Conservation (phyloP, 2,888 invertebrate species). For the Tribolium freemani region DNA sequence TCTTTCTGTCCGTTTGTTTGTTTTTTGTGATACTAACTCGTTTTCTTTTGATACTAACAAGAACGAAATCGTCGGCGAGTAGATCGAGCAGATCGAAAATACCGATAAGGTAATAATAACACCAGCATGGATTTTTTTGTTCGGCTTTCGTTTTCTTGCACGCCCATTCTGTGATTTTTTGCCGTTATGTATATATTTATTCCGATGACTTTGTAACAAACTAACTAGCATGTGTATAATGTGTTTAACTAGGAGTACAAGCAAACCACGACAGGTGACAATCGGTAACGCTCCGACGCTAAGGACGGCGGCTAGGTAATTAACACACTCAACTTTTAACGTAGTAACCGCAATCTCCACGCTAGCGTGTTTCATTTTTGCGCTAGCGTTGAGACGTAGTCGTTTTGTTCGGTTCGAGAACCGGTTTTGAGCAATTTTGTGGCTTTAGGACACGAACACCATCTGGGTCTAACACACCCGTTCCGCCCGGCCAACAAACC, state of each 20-base stretch:
- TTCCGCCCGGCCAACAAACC: constrained; percentile 75
- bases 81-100: constrained; percentile 65
- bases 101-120: constrained; percentile 65
- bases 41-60: constrained; percentile 51
- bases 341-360: constrained; percentile 31
- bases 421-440: neutral
- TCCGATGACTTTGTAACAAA: constrained; percentile 12
- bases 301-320: constrained; percentile 69
- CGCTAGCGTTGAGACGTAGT: neutral
- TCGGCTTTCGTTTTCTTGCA: constrained; percentile 17
- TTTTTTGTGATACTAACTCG: constrained; percentile 42
- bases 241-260: constrained; percentile 65
- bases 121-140: constrained; percentile 10
- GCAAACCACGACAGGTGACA: constrained; percentile 66
- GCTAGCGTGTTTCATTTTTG: neutral
- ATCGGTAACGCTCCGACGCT: constrained; percentile 67
- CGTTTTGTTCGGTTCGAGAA: neutral
- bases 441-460: constrained; percentile 79
- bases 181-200: constrained; percentile 21
- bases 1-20: constrained; percentile 21
- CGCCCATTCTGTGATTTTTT: constrained; percentile 9
- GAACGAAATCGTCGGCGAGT: constrained; percentile 64
- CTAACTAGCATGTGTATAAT: constrained; percentile 62
- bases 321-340: constrained; percentile 50
- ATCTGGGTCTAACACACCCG: constrained; percentile 82